Percentiles rank a stretch among this genome's conserved stretches.
These are phyloP conservation scores for Schizotus pectinicornis DNA, from an alignment of 2,888 invertebrate genomes.

Conservation along the genomic window DNA sequence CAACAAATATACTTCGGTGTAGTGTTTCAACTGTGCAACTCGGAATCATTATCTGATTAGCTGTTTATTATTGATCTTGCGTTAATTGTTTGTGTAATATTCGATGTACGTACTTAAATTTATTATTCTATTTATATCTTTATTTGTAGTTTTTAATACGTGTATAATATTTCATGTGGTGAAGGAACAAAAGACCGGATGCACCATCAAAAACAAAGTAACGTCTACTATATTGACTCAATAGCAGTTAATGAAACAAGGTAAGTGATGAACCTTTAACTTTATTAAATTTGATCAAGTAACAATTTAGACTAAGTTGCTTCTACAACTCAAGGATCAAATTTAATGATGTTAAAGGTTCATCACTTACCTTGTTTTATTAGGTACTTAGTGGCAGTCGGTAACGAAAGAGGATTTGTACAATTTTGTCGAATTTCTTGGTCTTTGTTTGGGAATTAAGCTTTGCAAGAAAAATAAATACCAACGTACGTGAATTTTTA, in stretches of 20 bases:
- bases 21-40: no score
- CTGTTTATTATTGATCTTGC: no score
- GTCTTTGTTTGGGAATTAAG: constrained; percentile 36
- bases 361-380: constrained; percentile 45
- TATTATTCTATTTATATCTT: no score
- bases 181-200: constrained; percentile 44
- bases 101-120: no score
- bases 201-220: constrained; percentile 35
- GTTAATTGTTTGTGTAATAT: no score
- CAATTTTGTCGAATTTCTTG: constrained; percentile 56
- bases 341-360: constrained; percentile 5
- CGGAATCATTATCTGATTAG: no score
- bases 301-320: no score
- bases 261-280: constrained; percentile 28
- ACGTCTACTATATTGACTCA: constrained; percentile 30
- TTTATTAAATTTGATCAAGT: constrained; percentile 1
- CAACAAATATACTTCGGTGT: no score
- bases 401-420: constrained; percentile 45
- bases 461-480: not conserved
- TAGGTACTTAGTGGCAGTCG: constrained; percentile 48
- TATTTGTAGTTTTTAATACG: no score
- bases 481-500: no score
- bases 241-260: constrained; percentile 38
- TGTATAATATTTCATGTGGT: no score
- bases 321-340: not conserved